Percentiles rank a stretch among this genome's conserved stretches.
Conservation (phyloP, 2,888 invertebrate genomes). For the Eupithecia subumbrata region DNA sequence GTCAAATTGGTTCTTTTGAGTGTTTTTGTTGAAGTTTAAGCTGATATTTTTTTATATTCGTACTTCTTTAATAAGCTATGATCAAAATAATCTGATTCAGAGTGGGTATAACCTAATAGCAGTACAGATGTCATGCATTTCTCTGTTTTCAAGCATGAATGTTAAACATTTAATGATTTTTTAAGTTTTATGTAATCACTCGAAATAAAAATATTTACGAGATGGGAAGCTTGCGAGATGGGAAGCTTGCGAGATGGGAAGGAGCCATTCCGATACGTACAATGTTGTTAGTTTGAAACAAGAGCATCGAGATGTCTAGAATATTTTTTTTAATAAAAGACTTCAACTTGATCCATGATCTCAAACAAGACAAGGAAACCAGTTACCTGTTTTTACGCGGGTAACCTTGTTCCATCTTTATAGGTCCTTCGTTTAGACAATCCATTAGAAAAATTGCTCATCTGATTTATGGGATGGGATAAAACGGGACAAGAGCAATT, state of each 20-base stretch:
- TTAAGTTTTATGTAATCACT: too few relatives aligned
- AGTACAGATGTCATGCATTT: background rate
- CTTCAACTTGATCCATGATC: background rate
- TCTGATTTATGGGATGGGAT: constrained; percentile 58
- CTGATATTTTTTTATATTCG: background rate
- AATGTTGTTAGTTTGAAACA: background rate
- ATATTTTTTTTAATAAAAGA: background rate
- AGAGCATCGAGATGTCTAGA: background rate
- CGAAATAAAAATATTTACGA: too few relatives aligned
- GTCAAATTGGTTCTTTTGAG: background rate
- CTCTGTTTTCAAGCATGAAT: background rate
- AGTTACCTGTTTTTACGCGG: constrained; percentile 18
- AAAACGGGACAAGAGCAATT: constrained; percentile 39
- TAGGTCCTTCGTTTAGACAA: constrained; percentile 50
- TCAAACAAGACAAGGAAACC: background rate
- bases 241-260: too few relatives aligned
- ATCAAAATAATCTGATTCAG: background rate
- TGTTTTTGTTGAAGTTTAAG: background rate
- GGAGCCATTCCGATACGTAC: too few relatives aligned
- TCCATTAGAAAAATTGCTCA: constrained; percentile 77
- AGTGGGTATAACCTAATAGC: background rate
- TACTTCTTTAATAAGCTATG: background rate
- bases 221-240: too few relatives aligned
- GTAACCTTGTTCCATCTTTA: constrained; percentile 32
- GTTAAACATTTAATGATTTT: too few relatives aligned